These are phyloP conservation scores for Oxystoma pomonae DNA, from an alignment of 2,888 invertebrate species.

Conservation along the genomic window DNA sequence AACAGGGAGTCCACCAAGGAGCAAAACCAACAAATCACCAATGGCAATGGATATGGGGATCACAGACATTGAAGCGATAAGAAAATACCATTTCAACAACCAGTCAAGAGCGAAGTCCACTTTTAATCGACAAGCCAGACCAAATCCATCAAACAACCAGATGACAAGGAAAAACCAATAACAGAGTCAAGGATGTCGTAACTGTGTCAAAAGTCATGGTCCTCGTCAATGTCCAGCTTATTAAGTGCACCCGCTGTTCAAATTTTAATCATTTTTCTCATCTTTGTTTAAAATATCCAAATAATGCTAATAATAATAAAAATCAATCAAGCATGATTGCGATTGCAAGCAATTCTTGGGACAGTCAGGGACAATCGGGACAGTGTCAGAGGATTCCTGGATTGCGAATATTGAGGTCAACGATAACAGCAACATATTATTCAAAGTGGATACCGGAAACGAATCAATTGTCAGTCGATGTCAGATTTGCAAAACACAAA, in stretches of 20 bases:
- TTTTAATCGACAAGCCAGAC: background rate
- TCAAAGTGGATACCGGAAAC: constrained; percentile 6
- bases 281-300: background rate
- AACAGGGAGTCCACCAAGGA: constrained; percentile 18
- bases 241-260: constrained; percentile 14
- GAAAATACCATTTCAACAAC: background rate
- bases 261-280: constrained; percentile 15
- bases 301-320: constrained; percentile 5
- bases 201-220: constrained; percentile 12
- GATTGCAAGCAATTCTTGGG: background rate
- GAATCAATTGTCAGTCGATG: constrained; percentile 8
- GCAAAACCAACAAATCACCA: constrained; percentile 5
- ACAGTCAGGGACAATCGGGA: background rate
- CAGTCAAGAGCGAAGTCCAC: background rate
- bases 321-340: background rate
- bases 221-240: constrained; percentile 15
- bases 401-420: constrained; percentile 1
- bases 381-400: constrained; percentile 9
- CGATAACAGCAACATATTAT: background rate
- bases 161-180: background rate
- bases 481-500: constrained; percentile 9
- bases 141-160: background rate
- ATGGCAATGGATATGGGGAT: background rate
- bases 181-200: constrained; percentile 9
- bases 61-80: background rate